These are phyloP conservation scores for Batillaria attramentaria DNA, from an alignment of 1,140 invertebrate genomes.

Conservation along the genomic window DNA sequence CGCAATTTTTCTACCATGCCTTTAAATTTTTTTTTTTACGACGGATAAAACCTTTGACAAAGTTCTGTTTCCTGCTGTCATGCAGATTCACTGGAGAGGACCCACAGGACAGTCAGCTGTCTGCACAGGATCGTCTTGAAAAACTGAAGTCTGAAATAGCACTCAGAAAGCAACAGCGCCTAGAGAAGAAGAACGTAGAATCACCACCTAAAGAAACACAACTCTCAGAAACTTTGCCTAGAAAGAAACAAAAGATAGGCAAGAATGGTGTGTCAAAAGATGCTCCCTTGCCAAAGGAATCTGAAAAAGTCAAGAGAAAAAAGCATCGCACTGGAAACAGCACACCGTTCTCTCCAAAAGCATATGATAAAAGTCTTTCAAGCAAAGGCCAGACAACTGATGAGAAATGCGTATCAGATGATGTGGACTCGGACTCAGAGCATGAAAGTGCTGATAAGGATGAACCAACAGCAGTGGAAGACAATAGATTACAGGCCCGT, in stretches of 20 bases:
- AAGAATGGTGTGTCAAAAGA: too few species aligned
- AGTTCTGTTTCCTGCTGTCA: not conserved
- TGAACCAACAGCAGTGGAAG: not conserved
- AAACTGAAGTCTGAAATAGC: slow-evolving; percentile 27
- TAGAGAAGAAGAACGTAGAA: not conserved
- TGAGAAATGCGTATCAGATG: slow-evolving; percentile 25
- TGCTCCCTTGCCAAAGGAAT: too few species aligned
- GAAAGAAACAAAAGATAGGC: too few species aligned
- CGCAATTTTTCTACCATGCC: too few species aligned
- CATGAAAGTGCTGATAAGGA: not conserved
- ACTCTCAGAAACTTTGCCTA: not conserved
- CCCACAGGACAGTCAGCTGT: not conserved
- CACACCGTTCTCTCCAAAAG: not conserved
- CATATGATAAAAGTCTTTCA: not conserved
- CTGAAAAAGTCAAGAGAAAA: not conserved
- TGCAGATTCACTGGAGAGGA: not conserved
- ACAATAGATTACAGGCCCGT: slow-evolving; percentile 28
- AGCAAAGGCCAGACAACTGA: slow-evolving; percentile 26
- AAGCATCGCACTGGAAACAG: slow-evolving; percentile 3
- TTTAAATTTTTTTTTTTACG: slow-evolving; percentile 15
- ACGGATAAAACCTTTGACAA: not conserved
- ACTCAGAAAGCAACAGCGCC: slow-evolving; percentile 12
- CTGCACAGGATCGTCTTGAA: slow-evolving; percentile 9
- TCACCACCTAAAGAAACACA: not conserved
- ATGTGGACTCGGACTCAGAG: not conserved